phyloP scores from a whole-genome alignment of 2,888 invertebrate genomes.

The Vanessa cardui region DNA sequence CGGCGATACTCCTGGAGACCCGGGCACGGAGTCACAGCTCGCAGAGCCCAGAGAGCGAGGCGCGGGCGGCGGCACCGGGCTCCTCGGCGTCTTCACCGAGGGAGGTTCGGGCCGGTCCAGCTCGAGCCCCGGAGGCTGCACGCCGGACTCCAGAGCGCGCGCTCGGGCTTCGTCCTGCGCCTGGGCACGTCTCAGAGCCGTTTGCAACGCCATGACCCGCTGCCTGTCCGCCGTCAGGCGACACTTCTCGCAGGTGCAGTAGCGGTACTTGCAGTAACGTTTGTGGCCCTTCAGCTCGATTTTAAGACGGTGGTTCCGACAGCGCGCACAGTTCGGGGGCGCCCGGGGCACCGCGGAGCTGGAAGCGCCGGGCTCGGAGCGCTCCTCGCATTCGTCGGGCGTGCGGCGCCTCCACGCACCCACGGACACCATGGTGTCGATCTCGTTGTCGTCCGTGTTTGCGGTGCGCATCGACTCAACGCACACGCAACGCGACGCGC shows the following conservation, averaged over 20 bases:
- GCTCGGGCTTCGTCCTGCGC: slow-evolving; percentile 91
- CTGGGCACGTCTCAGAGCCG: slow-evolving; percentile 91
- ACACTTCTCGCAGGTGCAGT: slow-evolving; percentile 91
- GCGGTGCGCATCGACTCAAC: slow-evolving; percentile 41
- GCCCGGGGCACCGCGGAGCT: slow-evolving; percentile 87
- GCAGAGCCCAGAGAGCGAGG: slow-evolving; percentile 68
- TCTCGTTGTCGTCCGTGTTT: slow-evolving; percentile 61
- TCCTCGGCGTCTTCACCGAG: slow-evolving; percentile 72
- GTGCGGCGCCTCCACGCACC: slow-evolving; percentile 77
- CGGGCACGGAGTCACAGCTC: slow-evolving; percentile 72
- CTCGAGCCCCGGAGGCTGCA: slow-evolving; percentile 68
- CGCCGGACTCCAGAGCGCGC: slow-evolving; percentile 69
- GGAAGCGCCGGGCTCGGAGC: slow-evolving; percentile 76
- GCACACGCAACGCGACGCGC: slow-evolving; percentile 70
- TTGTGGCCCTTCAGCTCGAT: slow-evolving; percentile 96
- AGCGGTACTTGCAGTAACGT: slow-evolving; percentile 92
- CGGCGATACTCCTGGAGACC: slow-evolving; percentile 73
- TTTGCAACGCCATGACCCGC: slow-evolving; percentile 94
- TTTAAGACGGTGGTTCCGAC: slow-evolving; percentile 95
- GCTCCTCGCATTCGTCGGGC: slow-evolving; percentile 76
- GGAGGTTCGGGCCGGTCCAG: slow-evolving; percentile 76
- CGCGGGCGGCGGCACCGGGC: slow-evolving; percentile 64
- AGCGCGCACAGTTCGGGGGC: slow-evolving; percentile 95
- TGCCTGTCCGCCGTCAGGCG: slow-evolving; percentile 93
- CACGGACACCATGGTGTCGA: slow-evolving; percentile 72